Conservation (phyloP, 2,888 invertebrate species). For the Eristalinus sepulchralis region DNA sequence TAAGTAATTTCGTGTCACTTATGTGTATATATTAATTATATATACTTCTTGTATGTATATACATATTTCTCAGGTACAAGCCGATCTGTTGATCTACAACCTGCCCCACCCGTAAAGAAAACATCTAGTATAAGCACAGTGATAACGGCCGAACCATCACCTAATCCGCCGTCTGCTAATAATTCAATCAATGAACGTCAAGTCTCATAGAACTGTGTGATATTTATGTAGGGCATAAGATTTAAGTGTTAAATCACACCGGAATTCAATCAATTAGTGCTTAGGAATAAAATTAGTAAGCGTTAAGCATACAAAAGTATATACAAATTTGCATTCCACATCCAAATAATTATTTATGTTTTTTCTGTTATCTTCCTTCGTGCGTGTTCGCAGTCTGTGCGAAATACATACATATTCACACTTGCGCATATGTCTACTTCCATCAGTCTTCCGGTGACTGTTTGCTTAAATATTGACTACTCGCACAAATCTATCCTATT, state of each 20-base stretch:
- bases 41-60: neutral
- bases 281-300: constrained; percentile 18
- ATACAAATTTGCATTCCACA: neutral
- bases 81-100: constrained; percentile 58
- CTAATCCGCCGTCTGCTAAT: constrained; percentile 7
- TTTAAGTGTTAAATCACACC: neutral
- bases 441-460: neutral
- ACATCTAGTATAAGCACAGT: constrained; percentile 54
- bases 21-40: neutral
- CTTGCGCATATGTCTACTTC: neutral
- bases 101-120: constrained; percentile 53
- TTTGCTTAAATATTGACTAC: neutral
- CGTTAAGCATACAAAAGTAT: neutral
- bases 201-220: constrained; percentile 21
- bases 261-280: constrained; percentile 20
- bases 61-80: constrained; percentile 34
- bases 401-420: neutral
- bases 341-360: neutral
- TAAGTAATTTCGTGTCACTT: constrained; percentile 19
- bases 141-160: constrained; percentile 52
- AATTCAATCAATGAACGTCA: constrained; percentile 46
- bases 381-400: neutral
- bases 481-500: neutral
- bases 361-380: constrained; percentile 7
- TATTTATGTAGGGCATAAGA: neutral